These are phyloP conservation scores for Hedya salicella DNA, from an alignment of 2,888 invertebrate species.

Conservation along the genomic window DNA sequence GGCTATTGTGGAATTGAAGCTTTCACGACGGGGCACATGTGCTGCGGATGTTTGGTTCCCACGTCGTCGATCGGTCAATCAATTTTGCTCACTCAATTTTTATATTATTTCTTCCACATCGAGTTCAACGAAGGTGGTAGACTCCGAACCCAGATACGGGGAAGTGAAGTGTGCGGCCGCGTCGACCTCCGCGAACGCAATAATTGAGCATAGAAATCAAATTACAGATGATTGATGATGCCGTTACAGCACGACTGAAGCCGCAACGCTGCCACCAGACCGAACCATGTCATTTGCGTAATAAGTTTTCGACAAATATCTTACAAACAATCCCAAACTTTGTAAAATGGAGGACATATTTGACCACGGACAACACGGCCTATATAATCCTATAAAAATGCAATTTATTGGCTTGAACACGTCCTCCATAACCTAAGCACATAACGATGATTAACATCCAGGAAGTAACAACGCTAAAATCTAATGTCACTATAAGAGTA, in stretches of 20 bases:
- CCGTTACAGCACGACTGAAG: constrained; percentile 82
- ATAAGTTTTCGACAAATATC: constrained; percentile 74
- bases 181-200: constrained; percentile 82
- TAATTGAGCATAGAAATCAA: constrained; percentile 85
- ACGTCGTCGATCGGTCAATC: background rate
- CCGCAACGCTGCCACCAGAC: constrained; percentile 74
- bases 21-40: background rate
- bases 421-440: background rate
- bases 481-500: background rate
- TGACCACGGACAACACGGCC: too few relatives aligned
- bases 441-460: background rate
- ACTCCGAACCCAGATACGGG: constrained; percentile 57
- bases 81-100: background rate
- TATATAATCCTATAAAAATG: too few relatives aligned
- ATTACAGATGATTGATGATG: constrained; percentile 84
- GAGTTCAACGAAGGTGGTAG: constrained; percentile 19
- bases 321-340: constrained; percentile 9
- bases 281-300: constrained; percentile 79
- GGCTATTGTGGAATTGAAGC: background rate
- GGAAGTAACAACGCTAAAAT: background rate
- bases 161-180: constrained; percentile 69
- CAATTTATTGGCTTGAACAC: too few relatives aligned
- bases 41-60: background rate
- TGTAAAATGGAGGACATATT: background rate
- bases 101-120: background rate